Evolutionary conservation across 2,113 vertebrate genomes (phyloP).

Genomic region (Python bivittatus): DNA sequence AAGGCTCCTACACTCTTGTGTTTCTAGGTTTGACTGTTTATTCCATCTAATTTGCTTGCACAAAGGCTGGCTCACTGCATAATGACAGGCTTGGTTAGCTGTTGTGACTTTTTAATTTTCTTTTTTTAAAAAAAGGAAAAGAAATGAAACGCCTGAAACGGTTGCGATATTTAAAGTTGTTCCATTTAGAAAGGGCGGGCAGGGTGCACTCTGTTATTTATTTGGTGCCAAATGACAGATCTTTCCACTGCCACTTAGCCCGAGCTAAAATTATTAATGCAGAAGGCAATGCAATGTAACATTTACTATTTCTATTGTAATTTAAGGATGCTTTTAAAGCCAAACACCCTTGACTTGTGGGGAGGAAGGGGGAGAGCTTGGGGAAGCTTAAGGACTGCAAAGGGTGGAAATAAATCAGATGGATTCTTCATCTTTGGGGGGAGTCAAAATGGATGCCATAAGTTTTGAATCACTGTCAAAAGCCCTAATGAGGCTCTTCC

Average conservation of each 20-base stretch:
- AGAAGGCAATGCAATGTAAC: not conserved
- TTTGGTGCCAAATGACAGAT: not conserved
- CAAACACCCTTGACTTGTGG: not conserved
- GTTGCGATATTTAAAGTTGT: slow-evolving; percentile 52
- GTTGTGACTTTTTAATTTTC: slow-evolving; percentile 56
- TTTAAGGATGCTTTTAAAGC: not conserved
- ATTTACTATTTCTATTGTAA: not conserved
- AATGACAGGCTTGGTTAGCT: slow-evolving; percentile 53
- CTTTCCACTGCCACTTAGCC: not conserved
- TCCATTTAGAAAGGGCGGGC: not conserved
- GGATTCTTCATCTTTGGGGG: not conserved
- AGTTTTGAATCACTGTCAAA: not conserved
- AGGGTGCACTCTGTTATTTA: not conserved
- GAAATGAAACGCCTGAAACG: fast-evolving
- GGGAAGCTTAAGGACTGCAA: not conserved
- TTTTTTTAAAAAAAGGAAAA: not conserved
- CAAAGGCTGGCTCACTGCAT: slow-evolving; percentile 26
- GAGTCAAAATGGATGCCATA: not conserved
- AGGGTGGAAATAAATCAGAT: not conserved
- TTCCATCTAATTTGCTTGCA: slow-evolving; percentile 44
- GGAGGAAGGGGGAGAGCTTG: not conserved
- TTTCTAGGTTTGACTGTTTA: slow-evolving; percentile 22
- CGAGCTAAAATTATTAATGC: not conserved
- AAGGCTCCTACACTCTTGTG: not conserved
- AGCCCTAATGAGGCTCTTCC: not conserved